Base-by-base conservation (phyloP, 1,140 invertebrate species). In the Heliconius melpomene region DNA sequence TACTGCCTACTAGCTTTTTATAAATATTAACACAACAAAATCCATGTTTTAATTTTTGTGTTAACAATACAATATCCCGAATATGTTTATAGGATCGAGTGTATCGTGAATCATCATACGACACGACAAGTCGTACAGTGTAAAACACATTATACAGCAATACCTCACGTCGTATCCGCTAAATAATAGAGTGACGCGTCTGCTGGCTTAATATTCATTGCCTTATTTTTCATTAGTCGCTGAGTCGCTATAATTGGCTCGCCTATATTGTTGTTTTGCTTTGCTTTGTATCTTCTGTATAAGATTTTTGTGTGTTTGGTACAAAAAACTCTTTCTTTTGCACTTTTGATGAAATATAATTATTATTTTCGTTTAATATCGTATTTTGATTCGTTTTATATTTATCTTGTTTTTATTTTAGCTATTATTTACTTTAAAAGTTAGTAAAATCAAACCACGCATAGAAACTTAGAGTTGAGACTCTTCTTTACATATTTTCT, bases 191-290 rank as follows among this genome's bases (percentile, higher is more conserved):
- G 74, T 60, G 66, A 77, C 77, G 84, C 80, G 78, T 79, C 79
- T 81, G 82, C 16, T 72, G 66, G 78, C 73, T 81, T 74, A 77
- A 81, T 82, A 83, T 83, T 83, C 82, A 83, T 83, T 77, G 78
- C 78, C 77, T 82, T 81, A 83, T 83, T 85, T 85, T 83, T 85
- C 84, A 85, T 83, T 85, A 85, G 78, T 78, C 83, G 80, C 82
- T 85, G 77, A 76, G 74, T 83, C 79, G 78, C 74, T 83, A 83
- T 85, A 83, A 85, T 85, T 85, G 75, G 57, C 54, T 77, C 78
- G 79, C 70, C 79, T 76, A 71, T 71, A 72, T 77, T 71, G 60
- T 77, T 46, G 70, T 77, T 77, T 77, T 72, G 50, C 70, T 71
- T 71, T 32, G 75, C 23, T 32, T 32, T 32, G 23, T 23, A 66